Percentiles rank a stretch among this genome's conserved stretches.
phyloP scores from a whole-genome alignment of 1,140 invertebrate species.

The Drosophila simulans region DNA sequence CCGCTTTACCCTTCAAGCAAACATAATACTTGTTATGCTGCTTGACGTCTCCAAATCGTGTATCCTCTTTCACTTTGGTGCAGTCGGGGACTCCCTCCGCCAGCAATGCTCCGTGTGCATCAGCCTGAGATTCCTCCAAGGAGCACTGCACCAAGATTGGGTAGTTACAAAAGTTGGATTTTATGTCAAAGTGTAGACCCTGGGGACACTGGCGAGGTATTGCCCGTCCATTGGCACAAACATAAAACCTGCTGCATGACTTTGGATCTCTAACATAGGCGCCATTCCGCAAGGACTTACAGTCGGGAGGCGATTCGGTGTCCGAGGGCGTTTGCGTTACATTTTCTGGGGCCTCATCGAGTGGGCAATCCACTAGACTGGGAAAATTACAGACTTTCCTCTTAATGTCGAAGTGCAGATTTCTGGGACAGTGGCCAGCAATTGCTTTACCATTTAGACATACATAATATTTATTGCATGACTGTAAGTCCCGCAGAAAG shows the following conservation, averaged over 20 bases:
- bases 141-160: slow-evolving; percentile 46
- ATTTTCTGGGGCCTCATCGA: neutral
- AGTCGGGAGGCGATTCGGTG: slow-evolving; percentile 15
- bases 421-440: slow-evolving; percentile 33
- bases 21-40: slow-evolving; percentile 56
- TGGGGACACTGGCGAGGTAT: slow-evolving; percentile 47
- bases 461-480: slow-evolving; percentile 49
- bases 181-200: slow-evolving; percentile 51
- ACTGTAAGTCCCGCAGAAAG: slow-evolving; percentile 31
- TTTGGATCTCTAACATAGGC: slow-evolving; percentile 33
- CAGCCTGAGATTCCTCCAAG: neutral
- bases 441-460: slow-evolving; percentile 42
- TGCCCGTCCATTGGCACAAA: slow-evolving; percentile 50
- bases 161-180: slow-evolving; percentile 37
- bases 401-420: slow-evolving; percentile 53
- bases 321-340: neutral
- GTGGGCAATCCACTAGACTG: slow-evolving; percentile 47
- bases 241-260: slow-evolving; percentile 59
- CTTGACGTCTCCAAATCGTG: slow-evolving; percentile 24
- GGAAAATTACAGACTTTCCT: slow-evolving; percentile 62
- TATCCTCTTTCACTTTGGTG: slow-evolving; percentile 14
- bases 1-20: slow-evolving; percentile 33
- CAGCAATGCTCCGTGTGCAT: neutral
- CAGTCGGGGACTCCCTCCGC: slow-evolving; percentile 15
- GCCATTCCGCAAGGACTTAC: slow-evolving; percentile 32